Percentiles rank a stretch among this genome's conserved stretches.
Conservation (phyloP, 2,113 vertebrate genomes). For the Crypturellus undulatus region DNA sequence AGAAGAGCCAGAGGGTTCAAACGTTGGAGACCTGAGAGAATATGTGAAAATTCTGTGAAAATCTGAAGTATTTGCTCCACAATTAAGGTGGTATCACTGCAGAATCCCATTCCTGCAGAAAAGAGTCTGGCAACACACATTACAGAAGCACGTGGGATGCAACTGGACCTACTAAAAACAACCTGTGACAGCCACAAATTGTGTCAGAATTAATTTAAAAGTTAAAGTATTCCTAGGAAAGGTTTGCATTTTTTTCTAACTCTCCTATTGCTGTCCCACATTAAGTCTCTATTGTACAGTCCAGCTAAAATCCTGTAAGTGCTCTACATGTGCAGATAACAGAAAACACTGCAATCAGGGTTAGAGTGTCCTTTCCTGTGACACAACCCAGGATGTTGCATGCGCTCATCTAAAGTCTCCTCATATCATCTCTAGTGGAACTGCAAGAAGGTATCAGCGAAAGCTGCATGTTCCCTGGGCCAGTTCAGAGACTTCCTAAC, state of each 20-base stretch:
- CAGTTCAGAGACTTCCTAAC: neutral
- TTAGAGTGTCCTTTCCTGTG: neutral
- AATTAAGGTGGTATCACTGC: neutral
- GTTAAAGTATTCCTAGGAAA: neutral
- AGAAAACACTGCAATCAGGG: neutral
- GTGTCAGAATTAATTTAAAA: neutral
- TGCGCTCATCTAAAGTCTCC: neutral
- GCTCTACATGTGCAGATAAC: neutral
- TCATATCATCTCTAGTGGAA: neutral
- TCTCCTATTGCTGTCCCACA: neutral
- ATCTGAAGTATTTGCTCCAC: neutral
- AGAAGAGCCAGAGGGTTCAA: neutral
- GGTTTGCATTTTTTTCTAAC: neutral
- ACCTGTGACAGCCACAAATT: neutral
- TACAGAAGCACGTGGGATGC: neutral
- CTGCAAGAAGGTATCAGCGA: neutral
- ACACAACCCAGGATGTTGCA: accelerated
- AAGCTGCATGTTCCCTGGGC: neutral
- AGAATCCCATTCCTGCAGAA: neutral
- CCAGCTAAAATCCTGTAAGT: neutral
- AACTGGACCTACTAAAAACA: neutral
- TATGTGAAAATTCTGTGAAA: neutral
- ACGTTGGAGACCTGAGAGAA: neutral
- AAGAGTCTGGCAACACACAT: neutral
- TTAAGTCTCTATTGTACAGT: neutral